A percentile compares a stretch with the other conserved stretches of the same genome.
phyloP scores from a whole-genome alignment of 2,113 vertebrate genomes.

The Callipepla californica region DNA sequence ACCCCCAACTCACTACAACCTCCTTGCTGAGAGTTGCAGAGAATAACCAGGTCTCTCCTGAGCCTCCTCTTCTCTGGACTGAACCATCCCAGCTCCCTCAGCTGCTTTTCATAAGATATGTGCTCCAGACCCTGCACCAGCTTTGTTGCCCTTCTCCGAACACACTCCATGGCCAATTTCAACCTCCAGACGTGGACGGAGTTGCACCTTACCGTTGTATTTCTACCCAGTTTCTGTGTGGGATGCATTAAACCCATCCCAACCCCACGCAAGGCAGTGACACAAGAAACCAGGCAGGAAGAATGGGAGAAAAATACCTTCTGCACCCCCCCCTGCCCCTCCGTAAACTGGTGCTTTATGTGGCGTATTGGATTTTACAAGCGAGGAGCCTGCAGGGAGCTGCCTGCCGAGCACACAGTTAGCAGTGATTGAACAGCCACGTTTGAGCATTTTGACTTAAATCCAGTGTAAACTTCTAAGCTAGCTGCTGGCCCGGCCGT shows the following conservation, averaged over 20 bases:
- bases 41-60: no score
- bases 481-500: slow-evolving; percentile 53
- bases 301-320: neutral
- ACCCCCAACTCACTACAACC: no score
- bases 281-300: neutral
- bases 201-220: neutral
- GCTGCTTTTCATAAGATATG: no score
- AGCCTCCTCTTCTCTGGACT: no score
- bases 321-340: neutral
- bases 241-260: accelerated
- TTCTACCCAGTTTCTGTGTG: neutral
- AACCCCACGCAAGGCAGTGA: neutral
- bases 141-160: no score
- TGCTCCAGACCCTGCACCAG: no score
- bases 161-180: neutral
- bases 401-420: slow-evolving; percentile 47
- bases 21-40: no score
- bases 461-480: slow-evolving; percentile 66
- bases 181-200: neutral
- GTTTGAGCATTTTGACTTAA: slow-evolving; percentile 68
- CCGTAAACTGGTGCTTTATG: slow-evolving; percentile 29
- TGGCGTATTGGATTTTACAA: slow-evolving; percentile 59
- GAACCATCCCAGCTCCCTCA: no score
- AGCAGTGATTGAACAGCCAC: slow-evolving; percentile 65
- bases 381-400: slow-evolving; percentile 52